These are phyloP conservation scores for Oreotragus oreotragus DNA, from an alignment of 2,113 vertebrate genomes.

Conservation along the genomic window DNA sequence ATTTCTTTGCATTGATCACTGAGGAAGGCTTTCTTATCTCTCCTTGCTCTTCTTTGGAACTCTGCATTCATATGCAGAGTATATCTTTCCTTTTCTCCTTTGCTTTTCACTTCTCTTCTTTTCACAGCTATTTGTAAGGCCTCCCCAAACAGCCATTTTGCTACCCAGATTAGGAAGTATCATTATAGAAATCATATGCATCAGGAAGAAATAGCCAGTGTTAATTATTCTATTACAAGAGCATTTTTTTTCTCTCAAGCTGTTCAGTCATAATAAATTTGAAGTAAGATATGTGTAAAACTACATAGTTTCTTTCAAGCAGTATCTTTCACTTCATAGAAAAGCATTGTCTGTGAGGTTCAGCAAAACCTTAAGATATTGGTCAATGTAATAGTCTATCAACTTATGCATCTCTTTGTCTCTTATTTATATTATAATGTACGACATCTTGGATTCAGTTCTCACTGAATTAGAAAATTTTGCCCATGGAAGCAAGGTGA, in stretches of 20 bases:
- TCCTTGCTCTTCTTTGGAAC: background rate
- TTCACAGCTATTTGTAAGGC: no score
- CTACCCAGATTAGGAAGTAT: conserved; percentile 44
- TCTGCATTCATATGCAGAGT: background rate
- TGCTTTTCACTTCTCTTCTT: no score
- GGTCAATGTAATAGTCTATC: conserved; percentile 32
- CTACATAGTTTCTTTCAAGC: background rate
- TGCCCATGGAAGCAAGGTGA: conserved; percentile 19
- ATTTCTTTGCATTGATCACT: background rate
- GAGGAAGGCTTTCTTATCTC: background rate
- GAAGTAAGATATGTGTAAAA: conserved; percentile 15
- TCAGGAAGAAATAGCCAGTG: background rate
- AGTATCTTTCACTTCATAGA: conserved; percentile 49
- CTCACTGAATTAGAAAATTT: conserved; percentile 42
- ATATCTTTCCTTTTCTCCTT: no score
- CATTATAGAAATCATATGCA: background rate
- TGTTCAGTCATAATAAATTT: conserved; percentile 35
- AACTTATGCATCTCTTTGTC: conserved; percentile 26
- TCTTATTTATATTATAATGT: conserved; percentile 68
- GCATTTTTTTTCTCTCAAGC: conserved; percentile 52
- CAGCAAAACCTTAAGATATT: conserved; percentile 41
- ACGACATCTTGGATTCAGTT: background rate
- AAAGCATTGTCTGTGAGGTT: conserved; percentile 10
- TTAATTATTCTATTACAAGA: conserved; percentile 17
- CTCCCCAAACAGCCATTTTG: no score